These are phyloP conservation scores for Crocallis elinguaria DNA, from an alignment of 2,888 invertebrate genomes.

Conservation along the genomic window DNA sequence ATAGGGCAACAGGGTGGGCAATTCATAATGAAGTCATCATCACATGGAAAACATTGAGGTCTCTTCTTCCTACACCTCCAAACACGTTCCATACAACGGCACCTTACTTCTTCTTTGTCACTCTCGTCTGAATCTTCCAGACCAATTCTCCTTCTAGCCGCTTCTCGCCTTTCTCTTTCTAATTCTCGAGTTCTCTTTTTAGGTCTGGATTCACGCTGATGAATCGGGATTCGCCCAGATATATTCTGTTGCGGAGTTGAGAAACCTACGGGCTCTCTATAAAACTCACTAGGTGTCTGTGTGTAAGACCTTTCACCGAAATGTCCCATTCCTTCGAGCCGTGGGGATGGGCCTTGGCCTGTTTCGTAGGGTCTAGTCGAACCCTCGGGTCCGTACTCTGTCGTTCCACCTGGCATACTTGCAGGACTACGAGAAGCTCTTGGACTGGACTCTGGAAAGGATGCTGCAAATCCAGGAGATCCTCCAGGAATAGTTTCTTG, in stretches of 20 bases:
- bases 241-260: conserved; percentile 41
- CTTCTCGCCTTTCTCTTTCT: conserved; percentile 23
- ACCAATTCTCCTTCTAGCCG: conserved; percentile 35
- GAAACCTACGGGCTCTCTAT: conserved; percentile 30
- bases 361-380: background rate
- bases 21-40: conserved; percentile 28
- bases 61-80: conserved; percentile 32
- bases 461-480: background rate
- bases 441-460: background rate
- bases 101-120: conserved; percentile 31
- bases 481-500: background rate
- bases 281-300: background rate
- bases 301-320: background rate
- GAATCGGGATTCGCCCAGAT: too few relatives aligned
- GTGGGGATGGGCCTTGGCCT: background rate
- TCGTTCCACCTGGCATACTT: conserved; percentile 7
- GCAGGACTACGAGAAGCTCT: background rate
- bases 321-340: background rate
- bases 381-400: conserved; percentile 13
- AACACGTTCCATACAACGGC: conserved; percentile 42
- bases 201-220: conserved; percentile 13
- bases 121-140: conserved; percentile 44
- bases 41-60: conserved; percentile 22
- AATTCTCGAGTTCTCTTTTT: conserved; percentile 31
- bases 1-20: conserved; percentile 37